Evolutionary conservation across 64 coral and sea anemone species (phyloP), one percentile per base, ranked within the genome.

Genomic region (Montipora efflorescens): DNA sequence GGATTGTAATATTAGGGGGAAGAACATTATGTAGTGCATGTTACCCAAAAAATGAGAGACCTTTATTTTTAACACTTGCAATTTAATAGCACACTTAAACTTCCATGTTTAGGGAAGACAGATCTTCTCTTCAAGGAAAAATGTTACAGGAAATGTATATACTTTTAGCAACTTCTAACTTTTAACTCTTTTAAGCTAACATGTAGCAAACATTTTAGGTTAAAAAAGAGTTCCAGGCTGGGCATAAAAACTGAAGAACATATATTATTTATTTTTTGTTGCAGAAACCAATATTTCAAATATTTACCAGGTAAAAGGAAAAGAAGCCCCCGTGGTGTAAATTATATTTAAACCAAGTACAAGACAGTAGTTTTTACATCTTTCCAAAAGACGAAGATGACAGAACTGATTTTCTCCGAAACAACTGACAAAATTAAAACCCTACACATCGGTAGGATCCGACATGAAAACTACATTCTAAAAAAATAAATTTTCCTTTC

Each of bases 291-390:
- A 51, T 66, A 86, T 72, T 86, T 86, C 64, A 86, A 86, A 86
- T 86, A 86, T 86, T 86, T 86, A 86, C 82, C 66, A 86, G 82
- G 82, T 71, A 86, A 47, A 86, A 86, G 66, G 61, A 25, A 86
- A 86, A 67, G 80, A 82, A 69, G 43, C 82, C 66, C 44, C 9
- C 23, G n/a, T 86, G 47, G 46, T 21, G 20, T 71, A 36, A 49
- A 71, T 68, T 50, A 71, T 59, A 86, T 71, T 86, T 20, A 71
- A 15, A 49, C 48, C 44, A 86, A 50, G 68, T 66, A 47, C 67
- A 43, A 72, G 66, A 22, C 19, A 47, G 50, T 5, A 16, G 45
- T 10, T 64, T 68, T 68, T 9, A 48, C 11, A 48, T 71, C 19
- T 47, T 2, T 7, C 16, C n/a, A 12, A 11, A 23, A 25, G 8